Conservation (phyloP, 1,140 invertebrate genomes). For the Drosophila mauritiana region DNA sequence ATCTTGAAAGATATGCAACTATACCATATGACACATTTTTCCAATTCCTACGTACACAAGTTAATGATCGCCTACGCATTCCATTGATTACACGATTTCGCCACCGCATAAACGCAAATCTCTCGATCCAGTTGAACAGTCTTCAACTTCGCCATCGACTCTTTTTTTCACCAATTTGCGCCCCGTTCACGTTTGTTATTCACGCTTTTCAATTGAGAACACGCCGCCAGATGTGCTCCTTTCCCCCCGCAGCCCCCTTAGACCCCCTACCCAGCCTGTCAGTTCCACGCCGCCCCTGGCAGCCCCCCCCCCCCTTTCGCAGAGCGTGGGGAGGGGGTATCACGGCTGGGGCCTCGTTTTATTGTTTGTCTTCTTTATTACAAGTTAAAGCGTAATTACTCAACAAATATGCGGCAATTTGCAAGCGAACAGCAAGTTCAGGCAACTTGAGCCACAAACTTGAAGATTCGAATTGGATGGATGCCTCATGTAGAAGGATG, state of each 20-base stretch:
- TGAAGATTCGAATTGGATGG: background rate
- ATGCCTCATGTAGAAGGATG: background rate
- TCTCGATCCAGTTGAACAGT: conserved; percentile 28
- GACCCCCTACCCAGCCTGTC: background rate
- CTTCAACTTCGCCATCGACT: conserved; percentile 48
- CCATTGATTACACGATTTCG: conserved; percentile 2
- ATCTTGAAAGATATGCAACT: no score
- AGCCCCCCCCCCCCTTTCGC: no score
- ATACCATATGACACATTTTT: no score
- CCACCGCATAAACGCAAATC: conserved; percentile 53
- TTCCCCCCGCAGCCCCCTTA: background rate
- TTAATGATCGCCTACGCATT: no score
- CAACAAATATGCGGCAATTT: conserved; percentile 82
- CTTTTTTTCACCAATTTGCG: conserved; percentile 78
- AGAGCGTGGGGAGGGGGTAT: conserved; percentile 24
- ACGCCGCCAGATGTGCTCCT: conserved; percentile 64
- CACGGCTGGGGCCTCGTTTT: conserved; percentile 68
- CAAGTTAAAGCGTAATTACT: conserved; percentile 83
- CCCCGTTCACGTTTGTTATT: conserved; percentile 79
- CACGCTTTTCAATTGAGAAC: conserved; percentile 82
- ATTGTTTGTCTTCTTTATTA: conserved; percentile 83
- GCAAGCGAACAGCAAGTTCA: conserved; percentile 52
- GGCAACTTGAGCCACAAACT: conserved; percentile 5
- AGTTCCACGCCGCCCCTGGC: conserved; percentile 5
- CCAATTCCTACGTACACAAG: no score